Evolutionary conservation across 2,888 invertebrate species (phyloP), one percentile per base, ranked within the genome.

Genomic region (Artemia sp.): DNA sequence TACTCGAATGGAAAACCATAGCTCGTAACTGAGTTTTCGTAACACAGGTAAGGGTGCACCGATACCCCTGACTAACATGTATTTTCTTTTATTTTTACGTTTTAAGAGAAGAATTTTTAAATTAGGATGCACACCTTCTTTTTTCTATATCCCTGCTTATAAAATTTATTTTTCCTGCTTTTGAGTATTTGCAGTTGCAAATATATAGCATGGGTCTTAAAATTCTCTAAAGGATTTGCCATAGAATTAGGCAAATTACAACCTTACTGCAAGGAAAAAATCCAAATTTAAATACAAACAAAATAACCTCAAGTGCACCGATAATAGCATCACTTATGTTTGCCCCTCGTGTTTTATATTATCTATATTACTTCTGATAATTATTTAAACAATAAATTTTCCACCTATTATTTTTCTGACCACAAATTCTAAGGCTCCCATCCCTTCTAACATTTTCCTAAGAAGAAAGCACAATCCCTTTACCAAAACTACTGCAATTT

Each of bases 91-190:
- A 19, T 19, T 19, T 19, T 19, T 19, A 19, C 19, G 19, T 19
- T 19, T 19, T 19, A 19, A 19, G 19, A 1, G 19, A 19, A 19
- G 19, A 19, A 19, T 19, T 19, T 19, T 19, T 19, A 19, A 19
- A 19, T 19, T 19, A 19, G 19, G 19, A 19, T 19, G 19, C 19
- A 19, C 19, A 19, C 19, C 19, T 19, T 58, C 14, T 14, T 58
- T 58, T 58, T 14, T 58, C 58, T 0, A 58, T n/a, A 14, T 58
- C 58, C 58, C 58, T 58, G 58, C 58, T 58, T 12, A 58, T 58
- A 8, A n/a, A 58, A 19, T 19, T 19, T 19, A 19, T 19, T 19
- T 19, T 19, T 19, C 19, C 19, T 19, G 19, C 19, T 19, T 19
- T 19, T 19, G 19, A 19, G 19, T 1, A 19, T 19, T 19, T 19